phyloP scores from a whole-genome alignment of 2,888 invertebrate species.

The Apoderus coryli region DNA sequence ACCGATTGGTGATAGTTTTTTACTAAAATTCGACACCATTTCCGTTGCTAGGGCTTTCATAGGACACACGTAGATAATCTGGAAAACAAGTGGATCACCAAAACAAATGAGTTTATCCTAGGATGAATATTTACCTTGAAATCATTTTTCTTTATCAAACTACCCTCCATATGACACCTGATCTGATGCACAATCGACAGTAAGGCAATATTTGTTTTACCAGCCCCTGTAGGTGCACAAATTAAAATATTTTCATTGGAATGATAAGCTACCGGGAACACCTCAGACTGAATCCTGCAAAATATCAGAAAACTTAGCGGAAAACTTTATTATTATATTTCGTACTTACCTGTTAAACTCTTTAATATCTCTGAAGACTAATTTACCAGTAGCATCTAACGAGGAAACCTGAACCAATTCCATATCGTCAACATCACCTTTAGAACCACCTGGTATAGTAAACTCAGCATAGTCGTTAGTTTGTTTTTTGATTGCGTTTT shows the following conservation, averaged over 20 bases:
- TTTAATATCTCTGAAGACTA: slow-evolving; percentile 79
- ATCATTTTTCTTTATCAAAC: slow-evolving; percentile 73
- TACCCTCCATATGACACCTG: slow-evolving; percentile 66
- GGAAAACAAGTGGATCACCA: slow-evolving; percentile 1
- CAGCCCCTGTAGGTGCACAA: slow-evolving; percentile 98
- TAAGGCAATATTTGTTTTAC: slow-evolving; percentile 97
- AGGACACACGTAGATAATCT: slow-evolving; percentile 97
- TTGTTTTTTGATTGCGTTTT: slow-evolving; percentile 58
- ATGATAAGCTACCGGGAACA: slow-evolving; percentile 88
- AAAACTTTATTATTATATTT: too few relatives aligned
- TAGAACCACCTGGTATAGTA: slow-evolving; percentile 56
- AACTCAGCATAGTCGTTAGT: slow-evolving; percentile 74
- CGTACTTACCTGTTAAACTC: slow-evolving; percentile 50
- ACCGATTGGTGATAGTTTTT: slow-evolving; percentile 60
- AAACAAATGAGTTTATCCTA: background rate
- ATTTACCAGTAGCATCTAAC: slow-evolving; percentile 61
- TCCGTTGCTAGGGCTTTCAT: slow-evolving; percentile 99
- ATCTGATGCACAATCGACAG: slow-evolving; percentile 84
- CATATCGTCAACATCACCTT: slow-evolving; percentile 42
- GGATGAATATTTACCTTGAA: slow-evolving; percentile 58
- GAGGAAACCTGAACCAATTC: slow-evolving; percentile 29
- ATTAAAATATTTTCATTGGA: slow-evolving; percentile 94
- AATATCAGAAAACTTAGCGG: too few relatives aligned
- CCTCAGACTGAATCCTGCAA: slow-evolving; percentile 79
- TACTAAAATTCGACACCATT: slow-evolving; percentile 91